A percentile compares a stretch with the other conserved stretches of the same genome.
Conservation (phyloP, 2,113 vertebrate species). For the Mirza zaza region DNA sequence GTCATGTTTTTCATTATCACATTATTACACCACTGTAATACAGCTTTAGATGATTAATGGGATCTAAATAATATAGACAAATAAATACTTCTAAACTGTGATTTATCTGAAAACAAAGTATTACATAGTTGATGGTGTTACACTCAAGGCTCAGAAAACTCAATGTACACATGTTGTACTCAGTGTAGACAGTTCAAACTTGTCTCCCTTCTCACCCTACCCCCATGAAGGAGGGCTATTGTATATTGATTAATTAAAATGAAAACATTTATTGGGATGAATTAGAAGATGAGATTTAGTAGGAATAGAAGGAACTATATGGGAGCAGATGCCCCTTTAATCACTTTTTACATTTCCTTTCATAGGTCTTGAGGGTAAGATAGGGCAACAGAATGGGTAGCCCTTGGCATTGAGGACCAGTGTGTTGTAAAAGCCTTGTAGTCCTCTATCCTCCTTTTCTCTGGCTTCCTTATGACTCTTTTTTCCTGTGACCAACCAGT, state of each 20-base stretch:
- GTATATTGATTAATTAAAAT: not conserved
- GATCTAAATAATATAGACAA: not conserved
- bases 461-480: not conserved
- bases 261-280: not conserved
- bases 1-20: not conserved
- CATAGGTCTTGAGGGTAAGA: not conserved
- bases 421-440: fast-evolving
- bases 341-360: not conserved
- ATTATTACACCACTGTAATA: not conserved
- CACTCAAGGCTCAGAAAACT: not conserved
- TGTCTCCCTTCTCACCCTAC: not conserved
- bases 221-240: not conserved
- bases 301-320: not conserved
- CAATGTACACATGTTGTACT: not conserved
- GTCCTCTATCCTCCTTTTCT: not conserved
- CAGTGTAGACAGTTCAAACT: not conserved
- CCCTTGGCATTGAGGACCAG: not conserved
- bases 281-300: not conserved
- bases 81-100: not conserved
- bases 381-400: not conserved
- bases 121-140: not conserved
- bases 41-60: not conserved
- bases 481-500: not conserved
- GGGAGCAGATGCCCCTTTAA: not conserved
- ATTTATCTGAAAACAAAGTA: not conserved